Conservation (phyloP, 2,888 invertebrate species). For the Liopterus haemorrhoidalis region DNA sequence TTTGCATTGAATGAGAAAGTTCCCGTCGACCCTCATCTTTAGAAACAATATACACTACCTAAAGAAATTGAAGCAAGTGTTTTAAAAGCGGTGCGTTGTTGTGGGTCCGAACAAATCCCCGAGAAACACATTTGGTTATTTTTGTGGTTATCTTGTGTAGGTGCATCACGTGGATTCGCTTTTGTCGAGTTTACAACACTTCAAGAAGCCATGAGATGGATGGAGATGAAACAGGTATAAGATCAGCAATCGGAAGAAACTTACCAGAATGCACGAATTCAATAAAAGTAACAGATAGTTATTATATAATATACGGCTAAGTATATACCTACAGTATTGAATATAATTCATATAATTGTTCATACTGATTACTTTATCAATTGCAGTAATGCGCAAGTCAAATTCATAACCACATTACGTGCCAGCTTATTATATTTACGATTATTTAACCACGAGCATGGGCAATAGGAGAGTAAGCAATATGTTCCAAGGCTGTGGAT, state of each 20-base stretch:
- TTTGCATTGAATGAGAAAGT: not conserved
- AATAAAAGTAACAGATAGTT: no score
- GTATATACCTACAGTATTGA: no score
- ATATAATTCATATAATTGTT: no score
- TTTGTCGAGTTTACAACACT: slow-evolving; percentile 90
- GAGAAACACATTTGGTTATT: slow-evolving; percentile 23
- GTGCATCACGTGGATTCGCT: slow-evolving; percentile 82
- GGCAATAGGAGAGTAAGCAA: no score
- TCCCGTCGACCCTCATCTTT: not conserved
- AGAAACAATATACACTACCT: slow-evolving; percentile 31
- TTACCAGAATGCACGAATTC: no score
- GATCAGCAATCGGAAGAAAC: slow-evolving; percentile 32
- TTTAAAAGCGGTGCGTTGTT: slow-evolving; percentile 43
- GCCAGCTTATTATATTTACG: no score
- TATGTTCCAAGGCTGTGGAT: no score
- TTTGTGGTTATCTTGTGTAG: slow-evolving; percentile 58
- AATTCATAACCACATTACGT: no score
- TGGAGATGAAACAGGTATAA: slow-evolving; percentile 83
- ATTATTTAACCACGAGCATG: no score
- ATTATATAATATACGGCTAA: no score
- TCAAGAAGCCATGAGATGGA: slow-evolving; percentile 83
- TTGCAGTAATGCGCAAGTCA: no score
- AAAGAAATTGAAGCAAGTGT: slow-evolving; percentile 38
- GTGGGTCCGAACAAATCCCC: slow-evolving; percentile 19
- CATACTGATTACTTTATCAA: no score